A percentile compares a stretch with the other conserved stretches of the same genome.
Evolutionary conservation across 2,888 invertebrate genomes (phyloP).

Genomic region (Stratiomys singularior): DNA sequence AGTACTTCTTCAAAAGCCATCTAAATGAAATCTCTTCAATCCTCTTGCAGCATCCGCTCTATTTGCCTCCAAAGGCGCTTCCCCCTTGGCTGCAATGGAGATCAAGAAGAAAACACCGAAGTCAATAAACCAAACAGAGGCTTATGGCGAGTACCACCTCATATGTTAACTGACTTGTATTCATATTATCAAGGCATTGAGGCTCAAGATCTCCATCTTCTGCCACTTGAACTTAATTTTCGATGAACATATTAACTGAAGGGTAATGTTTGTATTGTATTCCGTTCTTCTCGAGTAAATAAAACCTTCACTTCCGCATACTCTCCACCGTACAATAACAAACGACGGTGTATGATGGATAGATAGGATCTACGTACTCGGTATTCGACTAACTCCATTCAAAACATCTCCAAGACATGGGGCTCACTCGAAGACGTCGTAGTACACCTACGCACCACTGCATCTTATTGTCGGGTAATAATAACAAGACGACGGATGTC

Average conservation of each 20-base stretch:
- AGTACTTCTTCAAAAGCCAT: not conserved
- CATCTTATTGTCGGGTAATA: not conserved
- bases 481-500: constrained; percentile 21
- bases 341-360: not conserved
- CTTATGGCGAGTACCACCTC: not conserved
- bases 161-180: not conserved
- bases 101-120: not conserved
- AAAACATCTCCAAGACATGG: not conserved
- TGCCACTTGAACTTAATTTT: constrained; percentile 34
- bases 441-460: constrained; percentile 17
- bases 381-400: constrained; percentile 9
- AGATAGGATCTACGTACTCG: constrained; percentile 17
- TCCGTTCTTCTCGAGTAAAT: constrained; percentile 13
- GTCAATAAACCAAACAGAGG: constrained; percentile 8
- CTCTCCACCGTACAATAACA: not conserved
- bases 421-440: not conserved
- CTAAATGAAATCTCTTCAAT: constrained; percentile 21
- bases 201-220: not conserved
- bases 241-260: constrained; percentile 5
- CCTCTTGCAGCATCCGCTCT: constrained; percentile 17
- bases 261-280: constrained; percentile 25
- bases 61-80: not conserved
- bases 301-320: constrained; percentile 38
- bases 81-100: too few species aligned
- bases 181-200: not conserved